Evolutionary conservation across 2,113 vertebrate genomes (phyloP), one percentile per base, ranked within the genome.

Genomic region (Nesoenas mayeri): DNA sequence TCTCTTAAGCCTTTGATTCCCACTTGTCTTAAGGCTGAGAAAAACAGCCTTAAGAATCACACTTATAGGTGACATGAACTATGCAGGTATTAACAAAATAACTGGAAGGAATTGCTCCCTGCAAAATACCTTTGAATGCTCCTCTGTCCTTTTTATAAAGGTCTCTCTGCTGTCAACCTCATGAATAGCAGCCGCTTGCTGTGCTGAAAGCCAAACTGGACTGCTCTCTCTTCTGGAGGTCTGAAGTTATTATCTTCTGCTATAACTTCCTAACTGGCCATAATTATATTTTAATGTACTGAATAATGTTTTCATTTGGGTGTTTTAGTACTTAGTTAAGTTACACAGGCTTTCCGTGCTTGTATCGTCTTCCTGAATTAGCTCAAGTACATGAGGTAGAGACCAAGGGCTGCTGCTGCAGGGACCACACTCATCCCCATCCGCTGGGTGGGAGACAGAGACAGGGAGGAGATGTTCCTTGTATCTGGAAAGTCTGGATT

Each of bases 271-370:
- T 77, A 79, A 70, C 56, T 85, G 82, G 58, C 81, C 44, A 11
- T 90, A 92, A 94, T 77, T 84, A 47, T 71, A 32, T 91, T 91
- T 93, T 93, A 85, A 87, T 66, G 40, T 65, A 72, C 42, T 79
- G 69, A 89, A 58, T 92, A 88, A 95, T 96, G 86, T 92, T 95
- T 79, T 96, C 56, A 85, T 82, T 72, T 89, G 85, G 44, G 48
- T 70, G 36, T 74, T 96, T 95, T 95, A 85, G 53, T 84, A 32
- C 77, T 79, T 61, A 24, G 67, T 81, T 84, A 70, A 85, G 79
- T 94, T 70, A 88, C 3, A 1, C 6, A 53, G 40, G 28, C 77
- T 95, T 89, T 85, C 34, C 7, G 1, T 15, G 51, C 32, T 79
- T 15, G 1, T 71, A 7, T 36, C 24, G 8, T 88, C 31, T 75